Conservation (phyloP, 2,888 invertebrate species). For the Listrodromus nycthemerus region DNA sequence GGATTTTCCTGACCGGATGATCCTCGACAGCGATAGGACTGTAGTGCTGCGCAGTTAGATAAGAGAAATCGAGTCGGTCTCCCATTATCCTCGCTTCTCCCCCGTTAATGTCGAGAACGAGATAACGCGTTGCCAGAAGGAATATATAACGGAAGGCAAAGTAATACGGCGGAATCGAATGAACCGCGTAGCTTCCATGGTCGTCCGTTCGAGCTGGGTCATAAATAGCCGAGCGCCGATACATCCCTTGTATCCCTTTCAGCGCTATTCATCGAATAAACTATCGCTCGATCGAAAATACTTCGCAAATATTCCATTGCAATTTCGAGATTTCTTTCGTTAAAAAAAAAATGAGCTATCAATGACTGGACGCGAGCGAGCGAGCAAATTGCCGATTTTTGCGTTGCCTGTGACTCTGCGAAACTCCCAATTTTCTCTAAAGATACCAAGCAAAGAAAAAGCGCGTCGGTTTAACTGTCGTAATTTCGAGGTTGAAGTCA, state of each 20-base stretch:
- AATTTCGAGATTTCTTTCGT: too few relatives aligned
- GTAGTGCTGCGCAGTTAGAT: slow-evolving; percentile 54
- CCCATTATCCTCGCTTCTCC: slow-evolving; percentile 11
- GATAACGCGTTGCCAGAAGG: slow-evolving; percentile 50
- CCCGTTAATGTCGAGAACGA: slow-evolving; percentile 38
- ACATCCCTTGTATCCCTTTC: neutral
- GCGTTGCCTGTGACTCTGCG: too few relatives aligned
- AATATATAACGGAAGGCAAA: slow-evolving; percentile 28
- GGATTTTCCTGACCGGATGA: slow-evolving; percentile 59
- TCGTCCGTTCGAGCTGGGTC: neutral
- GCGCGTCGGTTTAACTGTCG: neutral
- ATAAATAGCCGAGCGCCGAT: neutral
- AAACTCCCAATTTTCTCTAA: neutral
- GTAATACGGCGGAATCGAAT: slow-evolving; percentile 32
- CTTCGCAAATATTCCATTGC: neutral
- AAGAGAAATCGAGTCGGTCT: slow-evolving; percentile 56
- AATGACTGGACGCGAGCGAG: too few relatives aligned
- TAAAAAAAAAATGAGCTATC: too few relatives aligned
- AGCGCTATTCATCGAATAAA: neutral
- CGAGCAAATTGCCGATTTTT: too few relatives aligned
- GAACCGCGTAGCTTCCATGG: slow-evolving; percentile 9
- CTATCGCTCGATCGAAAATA: too few relatives aligned
- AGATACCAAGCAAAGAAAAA: neutral
- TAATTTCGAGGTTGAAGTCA: neutral
- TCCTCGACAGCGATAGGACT: slow-evolving; percentile 51